Evolutionary conservation across 2,888 invertebrate species (phyloP).

Genomic region (Sinhomidia bicolor): DNA sequence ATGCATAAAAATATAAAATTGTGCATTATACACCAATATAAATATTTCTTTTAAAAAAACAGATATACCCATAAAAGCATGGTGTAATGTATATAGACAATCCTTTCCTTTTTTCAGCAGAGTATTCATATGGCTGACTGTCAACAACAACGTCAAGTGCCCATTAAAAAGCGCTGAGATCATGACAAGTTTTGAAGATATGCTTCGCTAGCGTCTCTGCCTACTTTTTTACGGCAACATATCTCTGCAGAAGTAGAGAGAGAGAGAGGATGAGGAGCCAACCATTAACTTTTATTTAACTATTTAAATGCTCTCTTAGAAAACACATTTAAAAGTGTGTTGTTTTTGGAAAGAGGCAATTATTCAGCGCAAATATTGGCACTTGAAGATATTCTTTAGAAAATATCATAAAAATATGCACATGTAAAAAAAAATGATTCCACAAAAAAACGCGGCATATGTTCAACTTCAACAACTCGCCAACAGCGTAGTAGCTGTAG

Average conservation of each 20-base stretch:
- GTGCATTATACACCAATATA: not conserved
- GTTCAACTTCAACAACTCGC: no score
- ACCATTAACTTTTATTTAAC: not conserved
- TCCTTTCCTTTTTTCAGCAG: constrained; percentile 15
- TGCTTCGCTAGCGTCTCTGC: not conserved
- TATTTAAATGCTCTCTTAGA: constrained; percentile 4
- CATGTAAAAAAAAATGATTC: no score
- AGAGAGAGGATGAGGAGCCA: no score
- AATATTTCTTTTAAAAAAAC: not conserved
- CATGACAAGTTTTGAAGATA: constrained; percentile 30
- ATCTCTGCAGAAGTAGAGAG: not conserved
- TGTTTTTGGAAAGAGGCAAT: no score
- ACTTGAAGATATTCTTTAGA: no score
- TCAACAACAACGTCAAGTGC: constrained; percentile 52
- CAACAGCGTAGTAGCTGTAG: no score
- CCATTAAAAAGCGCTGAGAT: constrained; percentile 57
- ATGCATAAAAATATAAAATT: constrained; percentile 16
- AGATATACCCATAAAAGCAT: not conserved
- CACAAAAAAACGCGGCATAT: no score
- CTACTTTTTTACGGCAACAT: not conserved
- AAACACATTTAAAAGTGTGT: not conserved
- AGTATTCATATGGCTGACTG: constrained; percentile 28
- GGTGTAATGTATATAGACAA: not conserved
- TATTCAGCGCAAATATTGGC: no score
- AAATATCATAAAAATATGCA: no score